Evolutionary conservation across 2,113 vertebrate genomes (phyloP), one percentile per base, ranked within the genome.

Genomic region (Otocyon megalotis): DNA sequence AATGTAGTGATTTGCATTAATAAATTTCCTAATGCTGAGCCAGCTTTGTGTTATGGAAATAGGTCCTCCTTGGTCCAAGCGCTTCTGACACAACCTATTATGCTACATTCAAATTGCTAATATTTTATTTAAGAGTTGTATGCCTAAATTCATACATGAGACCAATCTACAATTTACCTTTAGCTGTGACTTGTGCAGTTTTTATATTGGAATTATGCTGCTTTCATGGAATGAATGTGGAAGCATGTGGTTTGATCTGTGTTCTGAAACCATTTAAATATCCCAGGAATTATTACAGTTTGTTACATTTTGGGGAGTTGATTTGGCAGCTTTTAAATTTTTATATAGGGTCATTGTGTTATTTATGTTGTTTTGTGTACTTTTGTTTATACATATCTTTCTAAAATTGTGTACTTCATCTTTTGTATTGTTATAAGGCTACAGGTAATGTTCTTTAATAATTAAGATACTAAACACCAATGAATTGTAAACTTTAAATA

Each of bases 91-190:
- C 14, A 7, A 53, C 43, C 15, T 35, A 60, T 60, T 30, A 53
- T 30, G 24, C n/a, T 26, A 12, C 48, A 30, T 28, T 58, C 26
- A 9, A 11, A 72, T 60, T 56, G 63, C 79, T 72, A 12, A 80
- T 96, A 43, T 80, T 92, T 96, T 91, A 79, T 88, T 84, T 48
- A 88, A 77, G 77, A 32, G 5, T 77, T 76, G 58, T 76, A 56
- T 58, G 54, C 94, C 94, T 26, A 56, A 83, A 82, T 82, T 77
- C 58, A 71, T 53, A 76, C 81, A 48, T 56, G 94, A 77, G 67
- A 62, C 81, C 81, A 43, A 50, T 60, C 54, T 30, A 8, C 4
- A 8, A 24, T 48, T 94, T 83, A 43, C 77, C n/a, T 72, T 58
- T 5, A 26, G 11, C 8, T 20, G 10, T 30, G 24, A 43, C 3